Conservation (phyloP, 2,888 invertebrate genomes). For the Sclerodermus sp. region DNA sequence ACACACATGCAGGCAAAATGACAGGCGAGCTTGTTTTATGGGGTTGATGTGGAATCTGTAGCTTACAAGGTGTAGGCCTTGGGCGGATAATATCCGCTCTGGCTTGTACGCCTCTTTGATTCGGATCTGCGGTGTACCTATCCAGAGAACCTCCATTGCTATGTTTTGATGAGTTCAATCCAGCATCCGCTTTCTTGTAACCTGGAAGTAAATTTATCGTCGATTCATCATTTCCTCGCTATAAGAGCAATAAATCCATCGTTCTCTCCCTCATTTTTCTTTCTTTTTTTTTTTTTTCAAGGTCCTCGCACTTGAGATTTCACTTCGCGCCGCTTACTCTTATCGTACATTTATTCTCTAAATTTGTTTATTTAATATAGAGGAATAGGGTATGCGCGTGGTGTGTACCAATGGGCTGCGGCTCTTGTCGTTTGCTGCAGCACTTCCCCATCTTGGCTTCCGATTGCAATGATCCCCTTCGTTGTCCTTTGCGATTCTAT, state of each 20-base stretch:
- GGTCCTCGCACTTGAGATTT: too few species aligned
- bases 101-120: conserved; percentile 68
- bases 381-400: too few species aligned
- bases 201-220: conserved; percentile 35
- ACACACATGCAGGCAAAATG: conserved; percentile 55
- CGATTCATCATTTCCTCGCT: not conserved
- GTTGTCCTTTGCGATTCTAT: conserved; percentile 17
- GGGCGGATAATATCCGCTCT: conserved; percentile 79
- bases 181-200: conserved; percentile 54
- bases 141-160: conserved; percentile 61
- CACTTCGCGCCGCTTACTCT: too few species aligned
- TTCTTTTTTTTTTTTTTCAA: too few species aligned
- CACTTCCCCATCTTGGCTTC: conserved; percentile 75
- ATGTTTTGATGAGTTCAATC: conserved; percentile 50
- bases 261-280: too few species aligned
- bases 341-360: too few species aligned
- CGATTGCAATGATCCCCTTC: conserved; percentile 15
- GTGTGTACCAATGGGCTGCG: conserved; percentile 66
- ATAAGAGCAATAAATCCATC: conserved; percentile 4
- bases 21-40: conserved; percentile 52
- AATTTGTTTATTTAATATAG: not conserved
- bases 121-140: conserved; percentile 79
- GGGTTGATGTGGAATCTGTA: conserved; percentile 49
- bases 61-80: conserved; percentile 68
- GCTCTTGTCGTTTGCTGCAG: conserved; percentile 83